Base-by-base conservation (phyloP, 1,140 invertebrate species). In the Sycobia sp. region DNA sequence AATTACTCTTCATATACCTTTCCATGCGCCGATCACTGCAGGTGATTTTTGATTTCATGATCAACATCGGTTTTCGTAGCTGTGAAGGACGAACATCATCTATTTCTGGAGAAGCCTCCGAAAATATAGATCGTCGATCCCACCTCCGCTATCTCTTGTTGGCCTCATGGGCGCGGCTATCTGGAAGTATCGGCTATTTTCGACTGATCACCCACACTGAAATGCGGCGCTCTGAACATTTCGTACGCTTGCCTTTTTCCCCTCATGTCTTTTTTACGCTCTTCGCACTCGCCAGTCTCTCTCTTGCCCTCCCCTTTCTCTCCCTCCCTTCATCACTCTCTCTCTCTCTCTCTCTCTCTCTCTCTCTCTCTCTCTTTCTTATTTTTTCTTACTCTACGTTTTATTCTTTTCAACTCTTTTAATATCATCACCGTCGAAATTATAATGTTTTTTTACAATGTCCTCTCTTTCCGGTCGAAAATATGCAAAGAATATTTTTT, bases 101-200 rank as follows among this genome's bases (percentile, higher is more conserved):
- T 75, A 75, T 73, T 75, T 73, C 67, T 53, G 72, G 54, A 50
- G 39, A 10, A 63, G 58, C 61, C 63, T 66, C 69, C 59, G 65
- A 73, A 73, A 73, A 73, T 69, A 75, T 62, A 59, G 71, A 68
- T 69, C 68, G 61, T 47, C 5, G 65, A 66, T 62, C 61, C 23
- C 38, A 11, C 5, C 29, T 44, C 41, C 16, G 50, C 38, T 50
- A 53, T 18, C 18, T 65, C 47, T n/a, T n/a, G 46, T 38, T 11
- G 16, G 41, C 43, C 47, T 22, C 22, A 25, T 46, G 22, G n/a
- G 34, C 62, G 38, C 27, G 56, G 43, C 62, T 67, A 74, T 63
- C 67, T 72, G 68, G 66, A 73, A 68, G 44, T 68, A 65, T 65
- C 62, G 57, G 61, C 67, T 75, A 73, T 73, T 75, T 74, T 73